phyloP scores from a whole-genome alignment of 2,113 vertebrate genomes.

The Perca flavescens region DNA sequence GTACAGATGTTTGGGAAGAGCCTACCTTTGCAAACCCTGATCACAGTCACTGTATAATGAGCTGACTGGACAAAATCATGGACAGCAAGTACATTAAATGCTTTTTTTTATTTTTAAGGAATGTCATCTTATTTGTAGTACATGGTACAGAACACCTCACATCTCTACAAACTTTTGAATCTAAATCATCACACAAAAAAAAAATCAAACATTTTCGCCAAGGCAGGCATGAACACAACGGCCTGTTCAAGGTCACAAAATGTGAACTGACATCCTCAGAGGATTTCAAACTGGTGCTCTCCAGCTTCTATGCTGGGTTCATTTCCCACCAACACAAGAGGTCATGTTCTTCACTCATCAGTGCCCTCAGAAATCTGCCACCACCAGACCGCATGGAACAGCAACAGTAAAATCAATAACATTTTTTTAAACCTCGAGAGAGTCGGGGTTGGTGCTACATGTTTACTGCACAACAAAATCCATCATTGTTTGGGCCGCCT shows the following conservation, averaged over 20 bases:
- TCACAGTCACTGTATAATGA: not conserved
- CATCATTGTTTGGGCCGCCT: constrained; percentile 35
- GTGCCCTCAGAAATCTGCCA: constrained; percentile 41
- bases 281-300: constrained; percentile 11
- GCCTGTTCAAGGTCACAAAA: constrained; percentile 31
- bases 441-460: constrained; percentile 17
- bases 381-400: constrained; percentile 26
- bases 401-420: constrained; percentile 69
- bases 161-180: not conserved
- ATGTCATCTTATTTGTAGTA: not conserved
- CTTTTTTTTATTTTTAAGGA: not conserved
- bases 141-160: not conserved
- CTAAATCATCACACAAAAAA: constrained; percentile 5
- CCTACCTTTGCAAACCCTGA: not conserved
- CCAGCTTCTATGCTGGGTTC: constrained; percentile 39
- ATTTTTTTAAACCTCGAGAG: constrained; percentile 54
- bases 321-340: constrained; percentile 52
- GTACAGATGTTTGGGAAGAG: constrained; percentile 11
- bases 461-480: constrained; percentile 55
- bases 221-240: not conserved
- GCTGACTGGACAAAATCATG: constrained; percentile 5
- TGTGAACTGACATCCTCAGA: constrained; percentile 1
- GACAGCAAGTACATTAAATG: not conserved
- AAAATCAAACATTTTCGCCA: not conserved
- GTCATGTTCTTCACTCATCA: constrained; percentile 54